Base-by-base conservation (phyloP, 2,888 invertebrate genomes). In the Pherbina coryleti region DNA sequence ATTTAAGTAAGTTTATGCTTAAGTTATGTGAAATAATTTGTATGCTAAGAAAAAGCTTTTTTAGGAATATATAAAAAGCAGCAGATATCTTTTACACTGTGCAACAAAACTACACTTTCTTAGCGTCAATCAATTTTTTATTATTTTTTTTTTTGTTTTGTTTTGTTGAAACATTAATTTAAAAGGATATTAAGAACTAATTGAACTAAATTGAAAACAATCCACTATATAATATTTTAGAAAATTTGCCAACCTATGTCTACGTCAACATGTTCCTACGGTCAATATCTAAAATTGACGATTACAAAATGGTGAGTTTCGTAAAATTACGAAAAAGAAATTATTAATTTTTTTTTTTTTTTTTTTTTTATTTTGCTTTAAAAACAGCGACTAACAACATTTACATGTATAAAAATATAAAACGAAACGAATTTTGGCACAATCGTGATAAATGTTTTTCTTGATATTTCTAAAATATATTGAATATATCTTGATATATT, bases 211-310 rank as follows among this genome's bases (percentile, higher is more conserved):
- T 76, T 14, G 28, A 76, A 34, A 69, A 81, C 62, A 79, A 82
- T 80, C 80, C 79, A 82, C 80, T 78, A 82, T 72, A 73, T 74
- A 84, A 85, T 83, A 86, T 89, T 91, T 89, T 93, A 93, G 94
- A 93, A 92, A 95, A 95, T 91, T 93, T 93, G 90, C 95, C 97
- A 88, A 96, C 97, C 90, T 91, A 93, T 91, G 97, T 98, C 89
- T 91, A 92, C 90, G 97, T 98, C 93, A 98, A 98, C 95, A 94
- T 98, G 93, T 96, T 94, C 92, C 95, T 98, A 86, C 95, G 98
- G 90, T 98, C 97, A 92, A 97, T 98, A 93, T 97, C 97, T 94
- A 97, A 97, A 95, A 98, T 98, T 93, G 96, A 97, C 92, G 98
- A 98, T 95, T 97, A 97, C 92, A 96, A 97, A 93, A 98, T 98